Conservation (phyloP, 2,113 vertebrate genomes). For the Melanerpes aurifrons region DNA sequence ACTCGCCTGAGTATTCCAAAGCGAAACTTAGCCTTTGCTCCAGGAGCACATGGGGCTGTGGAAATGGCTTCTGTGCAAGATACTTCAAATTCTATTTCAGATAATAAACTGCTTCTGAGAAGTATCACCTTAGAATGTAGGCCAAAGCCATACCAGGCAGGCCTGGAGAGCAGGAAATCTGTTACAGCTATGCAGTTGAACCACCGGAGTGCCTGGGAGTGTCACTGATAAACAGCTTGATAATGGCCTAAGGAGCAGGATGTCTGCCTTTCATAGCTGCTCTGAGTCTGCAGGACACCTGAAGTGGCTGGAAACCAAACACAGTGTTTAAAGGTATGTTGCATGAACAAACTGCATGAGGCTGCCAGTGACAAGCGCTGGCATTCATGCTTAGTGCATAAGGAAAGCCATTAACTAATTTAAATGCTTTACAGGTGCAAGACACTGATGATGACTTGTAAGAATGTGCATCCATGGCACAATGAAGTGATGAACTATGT, state of each 20-base stretch:
- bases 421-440: not conserved
- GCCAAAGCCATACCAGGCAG: not conserved
- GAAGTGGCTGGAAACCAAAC: not conserved
- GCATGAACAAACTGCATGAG: not conserved
- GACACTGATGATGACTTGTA: not conserved
- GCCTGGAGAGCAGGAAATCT: not conserved
- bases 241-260: not conserved
- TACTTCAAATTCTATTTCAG: not conserved
- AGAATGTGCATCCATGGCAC: not conserved
- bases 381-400: not conserved
- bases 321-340: not conserved
- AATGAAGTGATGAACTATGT: not conserved
- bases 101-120: not conserved
- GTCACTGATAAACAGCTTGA: not conserved
- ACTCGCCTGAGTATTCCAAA: not conserved
- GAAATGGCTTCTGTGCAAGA: not conserved
- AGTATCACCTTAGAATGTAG: not conserved
- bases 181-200: not conserved
- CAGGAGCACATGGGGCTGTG: not conserved
- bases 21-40: not conserved
- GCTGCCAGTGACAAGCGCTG: not conserved
- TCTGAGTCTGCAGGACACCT: not conserved
- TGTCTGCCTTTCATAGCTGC: not conserved
- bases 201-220: not conserved
- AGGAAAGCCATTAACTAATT: not conserved